These are phyloP conservation scores for Chondrilla cf. caribensis DNA, from an alignment of 37 sponge, comb jelly and placozoan genomes.

Conservation along the genomic window DNA sequence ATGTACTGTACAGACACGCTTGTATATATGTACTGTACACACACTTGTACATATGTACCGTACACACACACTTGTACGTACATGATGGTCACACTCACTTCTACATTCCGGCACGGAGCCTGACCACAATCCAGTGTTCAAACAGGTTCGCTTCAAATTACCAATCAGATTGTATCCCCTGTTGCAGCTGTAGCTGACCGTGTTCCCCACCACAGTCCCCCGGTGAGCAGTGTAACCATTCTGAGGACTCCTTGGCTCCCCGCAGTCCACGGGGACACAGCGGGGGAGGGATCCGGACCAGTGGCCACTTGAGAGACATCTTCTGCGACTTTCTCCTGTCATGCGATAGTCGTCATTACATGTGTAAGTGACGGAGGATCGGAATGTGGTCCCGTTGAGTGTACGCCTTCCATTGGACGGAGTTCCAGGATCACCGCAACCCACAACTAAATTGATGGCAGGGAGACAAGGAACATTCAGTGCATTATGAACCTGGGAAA, in stretches of 20 bases:
- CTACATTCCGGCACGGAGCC: conserved; percentile 19
- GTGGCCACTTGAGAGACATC: background rate
- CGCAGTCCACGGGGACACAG: conserved; percentile 41
- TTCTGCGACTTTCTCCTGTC: conserved; percentile 4
- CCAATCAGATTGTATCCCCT: conserved; percentile 39
- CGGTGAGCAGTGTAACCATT: conserved; percentile 23
- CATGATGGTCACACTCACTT: no score
- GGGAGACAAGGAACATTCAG: no score
- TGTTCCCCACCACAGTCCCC: background rate
- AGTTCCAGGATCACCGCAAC: conserved; percentile 27
- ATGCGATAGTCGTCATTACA: conserved; percentile 31
- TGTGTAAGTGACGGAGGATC: conserved; percentile 22
- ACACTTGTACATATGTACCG: no score
- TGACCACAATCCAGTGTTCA: conserved; percentile 35
- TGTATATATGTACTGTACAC: no score
- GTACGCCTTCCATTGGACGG: background rate
- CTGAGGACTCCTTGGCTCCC: conserved; percentile 32
- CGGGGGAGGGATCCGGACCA: conserved; percentile 34
- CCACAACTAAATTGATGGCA: background rate
- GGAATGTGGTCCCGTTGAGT: conserved; percentile 20
- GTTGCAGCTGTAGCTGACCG: conserved; percentile 50
- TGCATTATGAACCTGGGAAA: no score
- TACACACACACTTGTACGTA: no score
- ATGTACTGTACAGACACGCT: no score
- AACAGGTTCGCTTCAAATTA: conserved; percentile 18